Conservation (phyloP, 2,888 invertebrate genomes). For the Theretra japonica region DNA sequence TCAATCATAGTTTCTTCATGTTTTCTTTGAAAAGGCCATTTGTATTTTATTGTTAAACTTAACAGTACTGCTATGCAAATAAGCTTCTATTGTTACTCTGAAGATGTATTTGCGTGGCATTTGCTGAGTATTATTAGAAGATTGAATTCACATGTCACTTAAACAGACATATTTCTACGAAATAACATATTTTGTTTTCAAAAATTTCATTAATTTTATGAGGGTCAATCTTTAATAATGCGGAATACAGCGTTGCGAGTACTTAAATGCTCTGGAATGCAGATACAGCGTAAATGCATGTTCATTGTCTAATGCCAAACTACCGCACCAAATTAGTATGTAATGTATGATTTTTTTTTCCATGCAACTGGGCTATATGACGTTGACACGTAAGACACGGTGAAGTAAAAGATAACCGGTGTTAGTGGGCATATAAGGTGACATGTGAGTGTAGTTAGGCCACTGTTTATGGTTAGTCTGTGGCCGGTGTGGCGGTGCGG, state of each 20-base stretch:
- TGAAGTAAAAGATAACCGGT: background rate
- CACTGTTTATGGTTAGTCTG: conserved; percentile 42
- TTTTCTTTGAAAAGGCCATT: background rate
- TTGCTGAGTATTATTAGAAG: conserved; percentile 1
- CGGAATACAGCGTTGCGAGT: background rate
- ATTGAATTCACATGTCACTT: conserved; percentile 7
- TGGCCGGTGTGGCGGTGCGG: conserved; percentile 13
- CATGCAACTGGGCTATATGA: background rate
- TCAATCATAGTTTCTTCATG: conserved; percentile 11
- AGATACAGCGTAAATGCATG: background rate
- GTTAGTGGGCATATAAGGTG: background rate
- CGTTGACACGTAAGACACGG: background rate
- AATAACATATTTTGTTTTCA: background rate
- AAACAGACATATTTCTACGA: background rate
- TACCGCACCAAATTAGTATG: background rate
- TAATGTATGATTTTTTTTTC: background rate
- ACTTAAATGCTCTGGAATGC: background rate
- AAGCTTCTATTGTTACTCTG: background rate
- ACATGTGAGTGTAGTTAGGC: conserved; percentile 6
- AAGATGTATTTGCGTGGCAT: background rate
- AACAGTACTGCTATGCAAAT: background rate
- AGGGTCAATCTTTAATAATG: background rate
- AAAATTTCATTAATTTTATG: no score
- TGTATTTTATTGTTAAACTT: background rate
- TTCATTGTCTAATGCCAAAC: conserved; percentile 21